A percentile compares a stretch with the other conserved stretches of the same genome.
Evolutionary conservation across 2,888 invertebrate genomes (phyloP).

Genomic region (Callimorpha dominula): DNA sequence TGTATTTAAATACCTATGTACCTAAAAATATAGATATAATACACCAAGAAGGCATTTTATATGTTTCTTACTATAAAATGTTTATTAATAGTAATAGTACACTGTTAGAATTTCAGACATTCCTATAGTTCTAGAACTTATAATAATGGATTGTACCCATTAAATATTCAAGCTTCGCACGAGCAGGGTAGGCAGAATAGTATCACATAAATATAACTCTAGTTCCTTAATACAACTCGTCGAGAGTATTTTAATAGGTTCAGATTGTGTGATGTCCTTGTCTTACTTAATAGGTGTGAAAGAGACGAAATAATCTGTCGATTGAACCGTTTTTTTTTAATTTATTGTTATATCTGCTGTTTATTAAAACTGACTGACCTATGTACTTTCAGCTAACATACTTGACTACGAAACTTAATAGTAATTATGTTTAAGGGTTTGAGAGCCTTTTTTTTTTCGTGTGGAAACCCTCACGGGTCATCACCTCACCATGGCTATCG

Average conservation of each 20-base stretch:
- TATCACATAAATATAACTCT: slow-evolving; percentile 4
- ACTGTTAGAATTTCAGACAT: slow-evolving; percentile 37
- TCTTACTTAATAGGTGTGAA: slow-evolving; percentile 20
- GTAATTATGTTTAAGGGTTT: too few relatives aligned
- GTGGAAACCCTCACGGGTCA: too few relatives aligned
- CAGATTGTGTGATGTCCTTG: slow-evolving; percentile 37
- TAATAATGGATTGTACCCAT: slow-evolving; percentile 33
- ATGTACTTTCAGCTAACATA: not conserved
- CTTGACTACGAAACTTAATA: not conserved
- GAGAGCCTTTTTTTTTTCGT: too few relatives aligned
- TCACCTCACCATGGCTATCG: too few relatives aligned
- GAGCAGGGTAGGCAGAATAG: slow-evolving; percentile 28
- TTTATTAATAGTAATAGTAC: slow-evolving; percentile 17
- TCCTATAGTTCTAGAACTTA: slow-evolving; percentile 26
- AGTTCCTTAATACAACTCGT: slow-evolving; percentile 31
- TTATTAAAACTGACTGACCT: slow-evolving; percentile 47
- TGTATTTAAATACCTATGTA: not conserved
- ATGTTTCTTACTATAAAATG: too few relatives aligned
- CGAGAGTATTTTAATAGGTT: slow-evolving; percentile 33
- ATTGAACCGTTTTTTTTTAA: slow-evolving; percentile 26
- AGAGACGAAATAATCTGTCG: slow-evolving; percentile 44
- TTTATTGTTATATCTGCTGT: slow-evolving; percentile 17
- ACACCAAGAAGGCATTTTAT: not conserved
- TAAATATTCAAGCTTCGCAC: slow-evolving; percentile 37
- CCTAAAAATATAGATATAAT: not conserved